Evolutionary conservation across 1,140 invertebrate species (phyloP), one percentile per base, ranked within the genome.

Genomic region (Drosophila burlai): DNA sequence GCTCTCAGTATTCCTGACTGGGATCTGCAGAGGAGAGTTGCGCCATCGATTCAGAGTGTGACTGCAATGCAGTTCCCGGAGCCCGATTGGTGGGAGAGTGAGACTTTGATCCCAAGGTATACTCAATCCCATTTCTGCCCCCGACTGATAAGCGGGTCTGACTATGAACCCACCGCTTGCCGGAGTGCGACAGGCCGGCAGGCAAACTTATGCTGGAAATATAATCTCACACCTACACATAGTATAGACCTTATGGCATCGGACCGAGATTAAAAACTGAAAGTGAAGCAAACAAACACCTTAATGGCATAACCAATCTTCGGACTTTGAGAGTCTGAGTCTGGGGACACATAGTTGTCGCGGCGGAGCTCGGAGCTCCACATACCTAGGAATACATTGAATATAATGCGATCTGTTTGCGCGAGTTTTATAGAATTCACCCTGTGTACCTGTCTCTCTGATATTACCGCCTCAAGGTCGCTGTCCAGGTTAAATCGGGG

Each of bases 171-270:
- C 84, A 36, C 38, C 62, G 47, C 60, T 26, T 61, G 66, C 18
- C 47, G 38, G 29, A 58, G 21, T 34, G 65, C 45, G 57, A 52
- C 63, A 71, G 52, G 65, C 75, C 9, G 9, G 45, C 74, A 49
- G 52, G 65, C 75, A 49, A 81, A 76, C 54, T 80, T 87, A 87
- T 86, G 76, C 69, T 85, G 36, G 47, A 31, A 49, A 83, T 55
- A 78, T 85, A 85, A 81, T 85, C 78, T 79, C 79, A 85, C 82
- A 85, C 82, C 82, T 85, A 85, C 82, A 84, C 77, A 67, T 73
- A 80, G 43, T 73, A 78, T 76, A 81, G 50, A 24, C 40, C 21
- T 71, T 34, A 46, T 47, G 47, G 46, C 58, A 60, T 76, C 59
- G 72, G 50, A 52, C 42, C 43, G 49, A 62, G 76, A 74, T 80